Conservation (phyloP, 2,888 invertebrate genomes). For the Perizoma affinitatum region DNA sequence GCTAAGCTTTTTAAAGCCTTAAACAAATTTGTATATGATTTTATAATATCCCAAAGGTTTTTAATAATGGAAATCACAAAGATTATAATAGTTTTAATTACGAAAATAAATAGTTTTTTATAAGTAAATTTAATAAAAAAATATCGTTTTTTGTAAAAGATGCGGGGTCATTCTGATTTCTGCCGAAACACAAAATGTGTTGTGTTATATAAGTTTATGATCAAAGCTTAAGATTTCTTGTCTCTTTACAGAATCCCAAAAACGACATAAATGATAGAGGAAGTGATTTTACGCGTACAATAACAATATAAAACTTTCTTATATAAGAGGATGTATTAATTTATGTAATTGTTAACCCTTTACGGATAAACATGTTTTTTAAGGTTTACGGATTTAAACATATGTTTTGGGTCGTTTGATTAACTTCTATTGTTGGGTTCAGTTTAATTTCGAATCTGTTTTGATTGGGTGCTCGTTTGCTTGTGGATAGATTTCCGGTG, state of each 20-base stretch:
- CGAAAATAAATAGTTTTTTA: no score
- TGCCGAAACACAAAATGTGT: no score
- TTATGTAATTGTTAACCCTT: constrained; percentile 81
- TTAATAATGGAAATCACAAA: no score
- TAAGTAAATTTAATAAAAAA: no score
- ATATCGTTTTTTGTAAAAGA: no score
- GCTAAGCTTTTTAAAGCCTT: no score
- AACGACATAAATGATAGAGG: constrained; percentile 71
- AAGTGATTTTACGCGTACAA: constrained; percentile 80
- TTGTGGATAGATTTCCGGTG: constrained; percentile 65
- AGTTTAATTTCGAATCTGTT: constrained; percentile 80
- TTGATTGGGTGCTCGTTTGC: constrained; percentile 67
- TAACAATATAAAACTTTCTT: constrained; percentile 67
- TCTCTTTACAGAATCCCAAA: constrained; percentile 10
- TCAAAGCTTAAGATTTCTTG: neutral
- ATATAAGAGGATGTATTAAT: constrained; percentile 78
- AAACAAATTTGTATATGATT: no score
- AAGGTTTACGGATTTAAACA: constrained; percentile 53
- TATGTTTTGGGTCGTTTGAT: constrained; percentile 70
- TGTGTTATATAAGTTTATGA: no score
- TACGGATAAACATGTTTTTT: constrained; percentile 44
- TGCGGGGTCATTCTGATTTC: no score
- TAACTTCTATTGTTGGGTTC: constrained; percentile 63
- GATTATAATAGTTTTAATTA: no score
- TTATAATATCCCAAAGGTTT: no score